Conservation (phyloP, 30 jellyfish, hydroid and myxozoan genomes). For the Rhopilema esculentum region DNA sequence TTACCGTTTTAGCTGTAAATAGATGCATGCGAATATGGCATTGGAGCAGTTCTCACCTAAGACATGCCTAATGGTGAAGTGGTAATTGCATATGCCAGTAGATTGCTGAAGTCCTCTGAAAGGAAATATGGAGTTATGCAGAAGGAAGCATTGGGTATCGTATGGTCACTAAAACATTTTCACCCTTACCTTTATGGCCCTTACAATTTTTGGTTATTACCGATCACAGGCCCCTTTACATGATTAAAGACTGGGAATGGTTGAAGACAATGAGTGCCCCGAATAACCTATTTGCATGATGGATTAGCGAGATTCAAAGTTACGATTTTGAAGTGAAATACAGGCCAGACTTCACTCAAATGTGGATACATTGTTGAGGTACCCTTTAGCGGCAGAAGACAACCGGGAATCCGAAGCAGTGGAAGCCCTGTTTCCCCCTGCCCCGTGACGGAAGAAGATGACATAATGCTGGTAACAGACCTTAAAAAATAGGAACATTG, state of each 20-base stretch:
- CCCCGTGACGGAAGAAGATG: neutral
- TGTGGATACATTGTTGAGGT: conserved; percentile 59
- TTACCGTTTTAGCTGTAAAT: conserved; percentile 19
- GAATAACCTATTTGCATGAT: too few relatives aligned
- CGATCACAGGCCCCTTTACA: conserved; percentile 35
- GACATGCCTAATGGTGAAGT: too few relatives aligned
- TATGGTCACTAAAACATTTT: too few relatives aligned
- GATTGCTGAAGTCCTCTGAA: too few relatives aligned
- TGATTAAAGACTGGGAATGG: conserved; percentile 60
- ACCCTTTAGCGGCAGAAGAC: conserved; percentile 56
- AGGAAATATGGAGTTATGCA: too few relatives aligned
- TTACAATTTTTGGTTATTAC: too few relatives aligned
- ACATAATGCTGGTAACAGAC: neutral
- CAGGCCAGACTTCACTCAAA: conserved; percentile 46
- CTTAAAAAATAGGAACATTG: conserved; percentile 2
- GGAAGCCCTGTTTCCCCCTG: conserved; percentile 5
- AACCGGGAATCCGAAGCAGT: neutral
- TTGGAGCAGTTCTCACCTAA: too few relatives aligned
- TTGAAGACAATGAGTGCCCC: too few relatives aligned
- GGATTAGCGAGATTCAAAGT: conserved; percentile 59
- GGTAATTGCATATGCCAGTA: too few relatives aligned
- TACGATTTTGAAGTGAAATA: conserved; percentile 53
- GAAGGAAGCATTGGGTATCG: too few relatives aligned
- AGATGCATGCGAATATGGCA: conserved; percentile 51
- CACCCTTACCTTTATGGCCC: too few relatives aligned